phyloP scores from a whole-genome alignment of 2,113 vertebrate species.

The Engystomops pustulosus region DNA sequence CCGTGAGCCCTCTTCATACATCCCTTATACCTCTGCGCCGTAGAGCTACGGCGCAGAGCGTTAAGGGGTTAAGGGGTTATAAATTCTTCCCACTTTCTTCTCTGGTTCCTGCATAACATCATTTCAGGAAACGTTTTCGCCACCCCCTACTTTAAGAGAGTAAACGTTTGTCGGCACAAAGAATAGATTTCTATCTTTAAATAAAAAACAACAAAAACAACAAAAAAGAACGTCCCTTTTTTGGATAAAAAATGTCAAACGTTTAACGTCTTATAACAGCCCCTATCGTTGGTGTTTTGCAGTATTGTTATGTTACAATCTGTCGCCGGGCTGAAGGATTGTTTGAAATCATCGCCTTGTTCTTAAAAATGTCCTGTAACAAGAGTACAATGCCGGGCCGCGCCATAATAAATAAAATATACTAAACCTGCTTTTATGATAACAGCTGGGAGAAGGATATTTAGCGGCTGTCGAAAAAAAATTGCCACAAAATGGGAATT shows the following conservation, averaged over 20 bases:
- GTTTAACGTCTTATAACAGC: background rate
- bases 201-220: too few relatives aligned
- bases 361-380: slow-evolving; percentile 37
- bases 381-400: slow-evolving; percentile 13
- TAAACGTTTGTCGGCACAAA: too few relatives aligned
- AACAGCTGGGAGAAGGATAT: slow-evolving; percentile 55
- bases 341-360: slow-evolving; percentile 48
- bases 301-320: slow-evolving; percentile 27
- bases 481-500: slow-evolving; percentile 50
- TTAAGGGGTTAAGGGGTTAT: too few relatives aligned
- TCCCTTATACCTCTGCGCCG: too few relatives aligned
- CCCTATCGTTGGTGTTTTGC: slow-evolving; percentile 13
- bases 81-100: too few relatives aligned
- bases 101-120: background rate
- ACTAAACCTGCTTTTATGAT: slow-evolving; percentile 51
- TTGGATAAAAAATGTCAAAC: background rate
- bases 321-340: slow-evolving; percentile 40
- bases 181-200: too few relatives aligned
- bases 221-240: too few relatives aligned
- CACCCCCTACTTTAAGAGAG: background rate
- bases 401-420: slow-evolving; percentile 24
- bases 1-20: too few relatives aligned
- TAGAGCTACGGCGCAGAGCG: too few relatives aligned
- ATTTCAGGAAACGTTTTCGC: background rate
- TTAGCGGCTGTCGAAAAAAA: slow-evolving; percentile 49